Evolutionary conservation across 2,113 vertebrate genomes (phyloP).

Genomic region (Vulpes lagopus): DNA sequence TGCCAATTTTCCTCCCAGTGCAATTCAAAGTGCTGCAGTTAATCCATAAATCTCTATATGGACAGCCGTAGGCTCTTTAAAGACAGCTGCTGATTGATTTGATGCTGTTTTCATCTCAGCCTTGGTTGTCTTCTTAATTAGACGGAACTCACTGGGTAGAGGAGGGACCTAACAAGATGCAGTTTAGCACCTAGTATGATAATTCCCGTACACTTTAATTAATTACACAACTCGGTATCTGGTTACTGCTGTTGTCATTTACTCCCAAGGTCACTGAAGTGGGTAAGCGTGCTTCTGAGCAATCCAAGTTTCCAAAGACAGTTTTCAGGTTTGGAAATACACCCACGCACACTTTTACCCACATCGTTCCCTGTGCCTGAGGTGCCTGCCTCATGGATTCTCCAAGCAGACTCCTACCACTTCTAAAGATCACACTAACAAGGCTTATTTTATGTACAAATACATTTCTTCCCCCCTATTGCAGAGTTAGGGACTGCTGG

Average conservation of each 20-base stretch:
- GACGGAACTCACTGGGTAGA: neutral
- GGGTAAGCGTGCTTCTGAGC: neutral
- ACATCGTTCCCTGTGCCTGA: neutral
- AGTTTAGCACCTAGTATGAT: neutral
- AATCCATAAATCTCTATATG: slow-evolving; percentile 62
- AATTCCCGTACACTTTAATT: slow-evolving; percentile 37
- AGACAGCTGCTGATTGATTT: slow-evolving; percentile 38
- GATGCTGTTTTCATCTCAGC: slow-evolving; percentile 26
- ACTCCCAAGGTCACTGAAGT: neutral
- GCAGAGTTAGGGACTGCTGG: neutral
- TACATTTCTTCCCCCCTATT: neutral
- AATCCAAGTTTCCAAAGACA: neutral
- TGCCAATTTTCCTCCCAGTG: slow-evolving; percentile 35
- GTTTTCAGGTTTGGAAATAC: neutral
- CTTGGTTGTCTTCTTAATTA: slow-evolving; percentile 59
- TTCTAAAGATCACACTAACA: neutral
- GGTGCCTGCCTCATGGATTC: neutral
- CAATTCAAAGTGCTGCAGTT: slow-evolving; percentile 2
- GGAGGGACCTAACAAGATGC: neutral
- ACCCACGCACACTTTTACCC: rapidly evolving
- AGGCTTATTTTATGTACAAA: neutral
- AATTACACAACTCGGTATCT: neutral
- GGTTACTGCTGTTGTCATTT: neutral
- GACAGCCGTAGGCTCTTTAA: neutral
- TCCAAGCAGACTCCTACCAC: neutral